phyloP scores from a whole-genome alignment of 2,797 vertebrate genomes.

The Atherinosoma microstoma region DNA sequence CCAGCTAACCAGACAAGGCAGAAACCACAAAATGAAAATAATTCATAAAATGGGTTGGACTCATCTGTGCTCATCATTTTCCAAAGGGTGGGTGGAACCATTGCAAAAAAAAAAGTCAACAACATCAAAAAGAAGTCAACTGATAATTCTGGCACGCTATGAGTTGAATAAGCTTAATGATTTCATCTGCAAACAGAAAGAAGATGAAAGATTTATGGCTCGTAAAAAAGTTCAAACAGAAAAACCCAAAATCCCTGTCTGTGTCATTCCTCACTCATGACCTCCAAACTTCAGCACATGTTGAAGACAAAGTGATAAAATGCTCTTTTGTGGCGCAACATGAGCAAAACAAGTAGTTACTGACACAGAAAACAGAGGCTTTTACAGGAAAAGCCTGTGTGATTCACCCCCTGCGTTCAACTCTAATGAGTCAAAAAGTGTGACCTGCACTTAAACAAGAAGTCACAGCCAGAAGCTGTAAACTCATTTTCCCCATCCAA shows the following conservation, averaged over 20 bases:
- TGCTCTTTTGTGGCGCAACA: constrained; percentile 60
- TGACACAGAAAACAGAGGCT: constrained; percentile 64
- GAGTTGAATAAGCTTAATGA: constrained; percentile 68
- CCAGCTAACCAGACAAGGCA: constrained; percentile 67
- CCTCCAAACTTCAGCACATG: constrained; percentile 74
- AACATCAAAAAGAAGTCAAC: constrained; percentile 75
- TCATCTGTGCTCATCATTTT: constrained; percentile 78
- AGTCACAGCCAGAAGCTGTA: constrained; percentile 82
- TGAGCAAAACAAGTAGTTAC: constrained; percentile 64
- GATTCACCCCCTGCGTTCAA: constrained; percentile 75
- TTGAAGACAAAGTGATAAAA: constrained; percentile 62
- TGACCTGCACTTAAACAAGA: constrained; percentile 83
- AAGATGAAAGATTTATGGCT: constrained; percentile 76
- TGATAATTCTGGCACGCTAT: constrained; percentile 75
- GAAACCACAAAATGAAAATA: constrained; percentile 72
- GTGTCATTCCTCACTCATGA: constrained; percentile 72
- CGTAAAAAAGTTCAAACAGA: constrained; percentile 80
- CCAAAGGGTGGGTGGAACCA: constrained; percentile 74
- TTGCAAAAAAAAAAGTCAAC: constrained; percentile 42
- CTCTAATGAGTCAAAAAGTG: constrained; percentile 84
- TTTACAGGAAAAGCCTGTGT: constrained; percentile 77
- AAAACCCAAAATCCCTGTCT: constrained; percentile 73
- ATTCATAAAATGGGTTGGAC: constrained; percentile 73
- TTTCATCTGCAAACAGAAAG: constrained; percentile 74
- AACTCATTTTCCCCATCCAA: constrained; percentile 81